Evolutionary conservation across 2,797 vertebrate species (phyloP).

Genomic region (Malacoraja senta): DNA sequence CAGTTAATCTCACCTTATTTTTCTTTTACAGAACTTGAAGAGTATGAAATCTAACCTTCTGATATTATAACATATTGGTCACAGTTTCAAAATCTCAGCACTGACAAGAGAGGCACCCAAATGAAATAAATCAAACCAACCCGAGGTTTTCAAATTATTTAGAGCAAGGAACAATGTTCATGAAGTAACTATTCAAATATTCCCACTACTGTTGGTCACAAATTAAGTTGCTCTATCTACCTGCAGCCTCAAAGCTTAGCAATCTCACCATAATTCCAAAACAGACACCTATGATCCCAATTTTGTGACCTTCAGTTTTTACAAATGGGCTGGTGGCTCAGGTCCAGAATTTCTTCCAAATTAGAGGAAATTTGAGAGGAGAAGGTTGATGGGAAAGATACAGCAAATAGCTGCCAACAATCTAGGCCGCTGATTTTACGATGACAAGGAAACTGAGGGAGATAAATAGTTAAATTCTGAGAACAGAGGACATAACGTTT

Average conservation of each 20-base stretch:
- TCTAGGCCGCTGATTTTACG: constrained; percentile 30
- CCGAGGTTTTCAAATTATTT: background rate
- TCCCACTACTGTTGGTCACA: background rate
- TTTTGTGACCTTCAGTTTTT: background rate
- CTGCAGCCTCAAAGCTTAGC: background rate
- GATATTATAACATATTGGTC: background rate
- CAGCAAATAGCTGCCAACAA: constrained; percentile 40
- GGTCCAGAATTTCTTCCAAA: background rate
- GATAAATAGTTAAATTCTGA: constrained; percentile 43
- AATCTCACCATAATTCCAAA: background rate
- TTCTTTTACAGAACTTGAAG: background rate
- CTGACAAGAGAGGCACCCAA: background rate
- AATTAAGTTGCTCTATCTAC: background rate
- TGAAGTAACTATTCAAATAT: background rate
- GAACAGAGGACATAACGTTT: background rate
- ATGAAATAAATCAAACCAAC: background rate
- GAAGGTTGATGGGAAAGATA: constrained; percentile 37
- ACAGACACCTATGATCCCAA: background rate
- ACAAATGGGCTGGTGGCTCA: background rate
- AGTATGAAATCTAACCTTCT: background rate
- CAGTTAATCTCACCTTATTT: background rate
- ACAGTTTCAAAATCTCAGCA: background rate
- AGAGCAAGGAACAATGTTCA: background rate
- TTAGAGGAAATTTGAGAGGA: background rate
- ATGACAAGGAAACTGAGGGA: background rate